These are phyloP conservation scores for Macropus fuliginosus DNA, from an alignment of 2,797 vertebrate species.

Conservation along the genomic window DNA sequence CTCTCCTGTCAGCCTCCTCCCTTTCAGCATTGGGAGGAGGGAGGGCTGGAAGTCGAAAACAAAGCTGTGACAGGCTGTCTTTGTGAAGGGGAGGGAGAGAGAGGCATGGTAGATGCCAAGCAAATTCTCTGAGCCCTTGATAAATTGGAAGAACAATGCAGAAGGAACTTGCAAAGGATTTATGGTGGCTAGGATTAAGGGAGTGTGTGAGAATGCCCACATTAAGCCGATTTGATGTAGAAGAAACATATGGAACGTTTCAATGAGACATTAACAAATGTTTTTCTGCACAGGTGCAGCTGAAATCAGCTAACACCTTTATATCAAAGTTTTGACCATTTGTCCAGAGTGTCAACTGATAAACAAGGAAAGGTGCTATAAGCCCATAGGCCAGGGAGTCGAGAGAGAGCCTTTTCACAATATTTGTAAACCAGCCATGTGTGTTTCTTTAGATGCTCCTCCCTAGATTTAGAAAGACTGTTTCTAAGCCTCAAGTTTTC, in stretches of 20 bases:
- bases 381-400: constrained; percentile 19
- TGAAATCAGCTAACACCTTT: constrained; percentile 80
- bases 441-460: background rate
- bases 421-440: constrained; percentile 19
- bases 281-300: constrained; percentile 82
- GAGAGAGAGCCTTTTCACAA: constrained; percentile 24
- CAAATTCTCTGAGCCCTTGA: constrained; percentile 77
- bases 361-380: constrained; percentile 73
- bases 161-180: constrained; percentile 81
- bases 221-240: constrained; percentile 78
- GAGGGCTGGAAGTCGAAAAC: constrained; percentile 18
- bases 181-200: constrained; percentile 82
- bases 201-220: constrained; percentile 80
- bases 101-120: constrained; percentile 51
- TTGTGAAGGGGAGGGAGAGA: constrained; percentile 48
- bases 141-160: constrained; percentile 81
- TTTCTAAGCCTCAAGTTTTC: background rate
- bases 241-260: constrained; percentile 85
- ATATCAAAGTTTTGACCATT: constrained; percentile 68
- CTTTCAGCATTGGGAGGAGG: background rate
- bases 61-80: constrained; percentile 16
- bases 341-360: constrained; percentile 73
- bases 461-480: constrained; percentile 25
- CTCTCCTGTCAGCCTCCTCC: background rate
- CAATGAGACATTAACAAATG: constrained; percentile 79